Evolutionary conservation across 1,140 invertebrate genomes (phyloP), one percentile per base, ranked within the genome.

Genomic region (Zaprionus camerounensis): DNA sequence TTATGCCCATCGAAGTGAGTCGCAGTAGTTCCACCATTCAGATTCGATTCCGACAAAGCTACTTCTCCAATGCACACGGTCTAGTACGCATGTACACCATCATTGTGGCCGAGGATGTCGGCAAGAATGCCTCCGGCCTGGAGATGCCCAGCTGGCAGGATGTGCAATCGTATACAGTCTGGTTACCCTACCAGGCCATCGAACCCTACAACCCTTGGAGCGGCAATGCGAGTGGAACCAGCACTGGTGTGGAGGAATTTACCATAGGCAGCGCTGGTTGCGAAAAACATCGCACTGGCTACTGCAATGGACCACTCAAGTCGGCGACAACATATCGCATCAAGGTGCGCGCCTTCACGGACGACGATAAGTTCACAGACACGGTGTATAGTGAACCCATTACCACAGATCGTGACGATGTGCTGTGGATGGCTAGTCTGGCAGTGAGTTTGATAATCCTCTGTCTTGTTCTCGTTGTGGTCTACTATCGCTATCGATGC

Each of bases 301-400:
- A 97, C 90, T 98, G 97, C 93, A 99, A 99, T 93, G 98, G 98
- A 2, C 97, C 97, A 6, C 93, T 99, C 7, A 97, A 98, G 92
- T 95, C 97, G 17, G 97, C 97, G 46, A 96, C 97, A n/a, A 96
- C 95, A 0, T 99, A 99, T 93, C 95, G 95, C 85, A 96, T 99
- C 22, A 99, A 98, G 94, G 96, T 99, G 62, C 94, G 98, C 76
- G 98, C 98, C 13, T 99, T 98, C 92, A 99, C 98, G 24, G 96
- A 96, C 5, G 95, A 95, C 11, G 97, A 98, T 88, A 98, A 98
- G 93, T 99, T 97, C 92, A 97, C 96, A 13, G 98, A 99, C 84
- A 99, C 98, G 2, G 95, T 94, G 59, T 99, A 97, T 93, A 98
- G 97, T 84, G 95, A 96, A 76, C 95, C 96, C 0, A 97, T 98